phyloP scores from a whole-genome alignment of 2,113 vertebrate genomes.

The Porphyrio hochstetteri region DNA sequence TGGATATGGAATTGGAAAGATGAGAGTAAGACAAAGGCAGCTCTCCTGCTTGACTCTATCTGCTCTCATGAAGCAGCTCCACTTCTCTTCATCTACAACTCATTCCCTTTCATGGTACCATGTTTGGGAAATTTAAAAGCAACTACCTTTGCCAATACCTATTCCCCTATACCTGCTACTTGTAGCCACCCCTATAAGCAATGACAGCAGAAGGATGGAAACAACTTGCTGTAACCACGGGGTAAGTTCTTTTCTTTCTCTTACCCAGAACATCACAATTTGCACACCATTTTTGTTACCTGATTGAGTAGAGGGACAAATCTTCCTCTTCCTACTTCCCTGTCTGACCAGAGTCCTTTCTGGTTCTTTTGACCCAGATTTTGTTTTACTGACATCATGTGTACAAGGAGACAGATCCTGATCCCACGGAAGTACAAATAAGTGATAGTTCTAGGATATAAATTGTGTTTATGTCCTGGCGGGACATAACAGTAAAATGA shows the following conservation, averaged over 20 bases:
- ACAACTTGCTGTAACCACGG: fast-evolving
- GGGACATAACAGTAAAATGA: background rate
- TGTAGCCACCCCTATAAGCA: background rate
- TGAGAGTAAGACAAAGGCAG: background rate
- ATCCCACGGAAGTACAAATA: background rate
- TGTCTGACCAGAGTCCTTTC: background rate
- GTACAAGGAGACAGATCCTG: background rate
- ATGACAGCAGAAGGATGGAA: background rate
- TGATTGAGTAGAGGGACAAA: background rate
- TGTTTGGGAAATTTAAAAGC: background rate
- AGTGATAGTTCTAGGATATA: background rate
- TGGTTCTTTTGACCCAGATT: background rate
- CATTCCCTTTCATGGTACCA: fast-evolving
- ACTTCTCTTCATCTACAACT: background rate
- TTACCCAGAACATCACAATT: background rate
- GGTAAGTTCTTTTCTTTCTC: background rate
- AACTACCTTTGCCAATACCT: background rate
- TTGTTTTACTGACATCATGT: background rate
- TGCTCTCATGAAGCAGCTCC: background rate
- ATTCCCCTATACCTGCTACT: background rate
- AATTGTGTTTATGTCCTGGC: background rate
- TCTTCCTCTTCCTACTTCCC: background rate
- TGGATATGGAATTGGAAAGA: background rate
- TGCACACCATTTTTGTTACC: background rate
- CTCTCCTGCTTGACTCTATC: background rate